phyloP scores from a whole-genome alignment of 2,113 vertebrate genomes.

The Corythaeola cristata region DNA sequence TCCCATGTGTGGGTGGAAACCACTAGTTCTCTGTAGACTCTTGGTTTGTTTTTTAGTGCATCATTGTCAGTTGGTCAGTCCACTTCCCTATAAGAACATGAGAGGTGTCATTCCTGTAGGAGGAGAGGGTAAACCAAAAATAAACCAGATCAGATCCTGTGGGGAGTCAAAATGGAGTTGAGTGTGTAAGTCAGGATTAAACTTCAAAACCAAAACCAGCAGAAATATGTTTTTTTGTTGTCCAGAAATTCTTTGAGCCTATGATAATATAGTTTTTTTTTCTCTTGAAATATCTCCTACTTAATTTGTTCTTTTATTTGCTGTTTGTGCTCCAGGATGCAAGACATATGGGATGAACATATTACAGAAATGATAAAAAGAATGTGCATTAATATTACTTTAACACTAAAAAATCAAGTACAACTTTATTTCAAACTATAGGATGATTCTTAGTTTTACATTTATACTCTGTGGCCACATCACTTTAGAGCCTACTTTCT shows the following conservation, averaged over 20 bases:
- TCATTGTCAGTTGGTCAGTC: background rate
- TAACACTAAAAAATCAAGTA: background rate
- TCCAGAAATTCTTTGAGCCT: background rate
- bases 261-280: background rate
- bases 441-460: background rate
- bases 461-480: background rate
- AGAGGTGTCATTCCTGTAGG: slow-evolving; percentile 4
- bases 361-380: background rate
- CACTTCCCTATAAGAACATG: background rate
- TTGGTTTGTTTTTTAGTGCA: background rate
- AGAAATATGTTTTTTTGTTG: background rate
- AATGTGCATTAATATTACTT: background rate
- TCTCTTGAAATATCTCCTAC: background rate
- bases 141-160: background rate
- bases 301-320: background rate
- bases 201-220: background rate
- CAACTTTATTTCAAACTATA: background rate
- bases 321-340: background rate
- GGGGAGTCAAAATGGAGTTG: background rate
- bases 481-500: background rate
- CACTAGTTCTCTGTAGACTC: background rate
- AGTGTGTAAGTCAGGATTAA: background rate
- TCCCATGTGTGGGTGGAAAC: slow-evolving; percentile 31
- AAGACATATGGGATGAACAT: background rate
- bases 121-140: background rate